These are phyloP conservation scores for Neelides folsomi DNA, from an alignment of 2,888 invertebrate genomes.

Conservation along the genomic window DNA sequence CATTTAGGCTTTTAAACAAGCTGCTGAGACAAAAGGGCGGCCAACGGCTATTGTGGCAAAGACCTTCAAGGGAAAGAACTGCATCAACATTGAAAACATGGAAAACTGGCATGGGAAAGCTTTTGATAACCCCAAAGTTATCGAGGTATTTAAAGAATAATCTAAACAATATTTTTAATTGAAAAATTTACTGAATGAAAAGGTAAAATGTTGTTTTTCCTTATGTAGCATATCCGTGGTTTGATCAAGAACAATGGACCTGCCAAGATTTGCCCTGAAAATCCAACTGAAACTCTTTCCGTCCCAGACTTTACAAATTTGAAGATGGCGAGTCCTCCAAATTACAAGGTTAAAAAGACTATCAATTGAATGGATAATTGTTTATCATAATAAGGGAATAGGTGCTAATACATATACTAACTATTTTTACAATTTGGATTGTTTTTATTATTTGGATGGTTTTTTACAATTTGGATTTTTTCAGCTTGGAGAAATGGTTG, in stretches of 20 bases:
- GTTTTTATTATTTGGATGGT: too few species aligned
- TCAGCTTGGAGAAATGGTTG: constrained; percentile 54
- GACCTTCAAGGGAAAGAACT: constrained; percentile 86
- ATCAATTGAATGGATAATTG: too few species aligned
- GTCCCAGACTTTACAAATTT: constrained; percentile 58
- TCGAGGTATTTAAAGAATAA: constrained; percentile 43
- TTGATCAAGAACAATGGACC: constrained; percentile 56
- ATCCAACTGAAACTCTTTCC: constrained; percentile 57
- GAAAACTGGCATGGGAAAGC: constrained; percentile 99
- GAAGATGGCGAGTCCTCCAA: constrained; percentile 62
- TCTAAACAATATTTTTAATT: background rate
- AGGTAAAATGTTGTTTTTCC: constrained; percentile 7
- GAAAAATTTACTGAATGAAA: background rate
- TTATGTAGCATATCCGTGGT: constrained; percentile 48
- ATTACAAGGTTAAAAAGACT: constrained; percentile 49
- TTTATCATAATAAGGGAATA: too few species aligned
- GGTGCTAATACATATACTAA: too few species aligned
- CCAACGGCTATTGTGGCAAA: constrained; percentile 92
- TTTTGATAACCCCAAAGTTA: constrained; percentile 60
- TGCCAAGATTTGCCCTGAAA: constrained; percentile 47
- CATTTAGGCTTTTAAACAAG: constrained; percentile 61
- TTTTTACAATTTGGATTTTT: background rate
- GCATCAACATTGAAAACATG: constrained; percentile 76
- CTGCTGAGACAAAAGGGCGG: constrained; percentile 55
- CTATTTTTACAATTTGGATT: too few species aligned